These are phyloP conservation scores for Xenops minutus DNA, from an alignment of 2,797 vertebrate species.

Conservation along the genomic window DNA sequence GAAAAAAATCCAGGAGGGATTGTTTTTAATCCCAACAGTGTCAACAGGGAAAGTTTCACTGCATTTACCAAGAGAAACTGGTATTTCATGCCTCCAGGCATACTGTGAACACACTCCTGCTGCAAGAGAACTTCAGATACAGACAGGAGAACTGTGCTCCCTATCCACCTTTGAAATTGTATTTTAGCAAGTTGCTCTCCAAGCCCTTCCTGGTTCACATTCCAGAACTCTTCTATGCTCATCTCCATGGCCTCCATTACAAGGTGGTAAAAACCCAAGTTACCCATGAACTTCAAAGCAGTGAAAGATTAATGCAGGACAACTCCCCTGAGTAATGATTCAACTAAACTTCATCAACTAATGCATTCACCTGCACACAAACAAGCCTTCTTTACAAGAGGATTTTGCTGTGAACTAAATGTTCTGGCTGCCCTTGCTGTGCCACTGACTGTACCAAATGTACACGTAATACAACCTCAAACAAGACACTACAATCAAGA, in stretches of 20 bases:
- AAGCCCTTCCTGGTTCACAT: background rate
- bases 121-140: background rate
- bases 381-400: background rate
- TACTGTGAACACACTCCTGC: background rate
- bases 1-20: background rate
- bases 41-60: background rate
- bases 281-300: slow-evolving; percentile 27
- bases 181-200: background rate
- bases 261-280: background rate
- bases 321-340: background rate
- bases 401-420: background rate
- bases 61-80: background rate
- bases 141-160: background rate
- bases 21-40: background rate
- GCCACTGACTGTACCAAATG: background rate
- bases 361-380: background rate
- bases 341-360: slow-evolving; percentile 18
- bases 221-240: background rate
- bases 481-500: background rate
- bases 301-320: background rate
- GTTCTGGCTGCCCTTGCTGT: background rate
- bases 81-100: background rate
- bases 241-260: background rate
- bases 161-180: background rate
- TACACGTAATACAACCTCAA: background rate